Evolutionary conservation across 2,888 invertebrate genomes (phyloP).

Genomic region (Agrotis clavis): DNA sequence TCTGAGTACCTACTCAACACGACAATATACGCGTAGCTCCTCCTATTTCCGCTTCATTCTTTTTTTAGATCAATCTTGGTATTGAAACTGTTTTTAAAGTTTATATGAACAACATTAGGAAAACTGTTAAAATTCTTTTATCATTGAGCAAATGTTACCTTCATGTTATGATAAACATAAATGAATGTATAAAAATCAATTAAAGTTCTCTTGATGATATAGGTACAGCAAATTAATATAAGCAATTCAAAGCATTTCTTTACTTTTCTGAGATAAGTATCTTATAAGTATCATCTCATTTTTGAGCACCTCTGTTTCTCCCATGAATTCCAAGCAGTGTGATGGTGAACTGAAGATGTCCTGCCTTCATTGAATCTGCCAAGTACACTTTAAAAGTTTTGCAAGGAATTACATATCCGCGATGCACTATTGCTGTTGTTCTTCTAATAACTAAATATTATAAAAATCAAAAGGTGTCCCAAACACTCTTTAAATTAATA

Average conservation of each 20-base stretch:
- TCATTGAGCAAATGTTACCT: background rate
- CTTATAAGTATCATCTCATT: background rate
- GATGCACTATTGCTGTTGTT: no score
- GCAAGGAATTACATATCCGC: no score
- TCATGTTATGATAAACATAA: background rate
- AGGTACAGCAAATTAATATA: background rate
- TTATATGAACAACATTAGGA: background rate
- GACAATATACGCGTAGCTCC: conserved; percentile 59
- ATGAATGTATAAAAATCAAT: conserved; percentile 5
- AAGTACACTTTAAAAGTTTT: no score
- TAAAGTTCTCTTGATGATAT: background rate
- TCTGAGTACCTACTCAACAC: conserved; percentile 38
- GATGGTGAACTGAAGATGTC: background rate
- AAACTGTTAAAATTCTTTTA: background rate
- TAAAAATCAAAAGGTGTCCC: no score
- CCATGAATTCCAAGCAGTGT: background rate
- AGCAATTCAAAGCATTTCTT: background rate
- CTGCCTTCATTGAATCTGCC: background rate
- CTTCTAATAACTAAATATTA: no score
- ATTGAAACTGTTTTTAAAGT: conserved; percentile 20
- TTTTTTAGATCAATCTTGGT: conserved; percentile 53
- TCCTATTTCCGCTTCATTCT: conserved; percentile 70
- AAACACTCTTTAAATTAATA: no score
- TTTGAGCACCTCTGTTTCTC: background rate
- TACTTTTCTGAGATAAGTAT: background rate